Conservation (phyloP, 2,113 vertebrate genomes). For the Onychostruthus taczanowskii region DNA sequence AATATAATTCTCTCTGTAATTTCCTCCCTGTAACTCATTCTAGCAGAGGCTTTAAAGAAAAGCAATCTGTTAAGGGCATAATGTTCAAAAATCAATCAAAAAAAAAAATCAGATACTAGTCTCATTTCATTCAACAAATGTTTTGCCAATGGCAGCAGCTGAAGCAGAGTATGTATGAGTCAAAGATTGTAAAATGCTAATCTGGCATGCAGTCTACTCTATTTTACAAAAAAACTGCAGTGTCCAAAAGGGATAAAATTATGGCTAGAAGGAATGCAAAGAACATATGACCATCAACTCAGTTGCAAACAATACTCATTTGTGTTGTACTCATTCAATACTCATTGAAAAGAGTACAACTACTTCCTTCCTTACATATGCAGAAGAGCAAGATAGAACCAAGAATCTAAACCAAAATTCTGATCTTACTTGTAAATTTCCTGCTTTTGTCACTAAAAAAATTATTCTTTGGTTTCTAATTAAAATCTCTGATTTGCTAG, state of each 20-base stretch:
- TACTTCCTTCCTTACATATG: neutral
- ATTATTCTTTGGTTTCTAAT: neutral
- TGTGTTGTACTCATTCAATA: neutral
- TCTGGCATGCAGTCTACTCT: neutral
- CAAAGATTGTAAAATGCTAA: constrained; percentile 8
- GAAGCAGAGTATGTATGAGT: neutral
- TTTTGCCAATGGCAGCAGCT: neutral
- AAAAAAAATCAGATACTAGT: neutral
- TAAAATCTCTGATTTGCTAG: neutral
- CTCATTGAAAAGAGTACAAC: neutral
- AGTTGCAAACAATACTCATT: neutral
- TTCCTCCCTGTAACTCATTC: neutral
- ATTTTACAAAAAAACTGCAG: neutral
- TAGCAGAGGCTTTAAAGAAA: neutral
- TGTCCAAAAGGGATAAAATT: neutral
- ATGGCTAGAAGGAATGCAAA: neutral
- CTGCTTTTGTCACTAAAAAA: neutral
- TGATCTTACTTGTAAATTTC: neutral
- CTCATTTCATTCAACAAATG: neutral
- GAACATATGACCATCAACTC: neutral
- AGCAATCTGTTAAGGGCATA: neutral
- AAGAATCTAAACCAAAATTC: neutral
- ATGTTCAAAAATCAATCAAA: constrained; percentile 5
- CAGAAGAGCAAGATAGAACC: neutral
- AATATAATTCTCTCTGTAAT: neutral